A percentile compares a stretch with the other conserved stretches of the same genome.
Conservation (phyloP, 2,113 vertebrate genomes). For the Tragulus kanchil region DNA sequence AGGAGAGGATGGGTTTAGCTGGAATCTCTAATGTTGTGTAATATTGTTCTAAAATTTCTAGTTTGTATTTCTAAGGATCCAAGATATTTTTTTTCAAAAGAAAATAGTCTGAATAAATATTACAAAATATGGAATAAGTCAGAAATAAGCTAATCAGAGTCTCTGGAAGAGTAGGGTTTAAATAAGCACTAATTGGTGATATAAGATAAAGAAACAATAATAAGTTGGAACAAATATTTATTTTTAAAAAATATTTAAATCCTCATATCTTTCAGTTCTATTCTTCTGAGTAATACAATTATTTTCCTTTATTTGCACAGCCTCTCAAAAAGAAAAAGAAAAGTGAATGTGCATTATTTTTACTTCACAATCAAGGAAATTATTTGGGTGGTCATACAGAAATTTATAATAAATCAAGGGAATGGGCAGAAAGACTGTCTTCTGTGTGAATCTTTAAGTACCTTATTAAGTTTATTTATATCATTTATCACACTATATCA, state of each 20-base stretch:
- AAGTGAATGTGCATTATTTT: not conserved
- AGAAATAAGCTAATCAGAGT: not conserved
- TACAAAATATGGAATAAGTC: not conserved
- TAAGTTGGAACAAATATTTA: not conserved
- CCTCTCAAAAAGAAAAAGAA: not conserved
- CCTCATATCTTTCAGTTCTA: not conserved
- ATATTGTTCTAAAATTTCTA: not conserved
- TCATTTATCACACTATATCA: not conserved
- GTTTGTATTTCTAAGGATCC: not conserved
- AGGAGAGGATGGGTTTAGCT: not conserved
- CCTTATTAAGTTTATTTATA: not conserved
- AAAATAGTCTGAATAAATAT: slow-evolving; percentile 8
- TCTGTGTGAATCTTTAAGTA: not conserved
- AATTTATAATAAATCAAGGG: slow-evolving; percentile 1
- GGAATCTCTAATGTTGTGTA: not conserved
- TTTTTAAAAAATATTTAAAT: slow-evolving; percentile 34
- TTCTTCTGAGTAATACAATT: not conserved
- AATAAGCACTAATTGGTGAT: not conserved
- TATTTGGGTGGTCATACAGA: not conserved
- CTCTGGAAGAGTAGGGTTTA: not conserved
- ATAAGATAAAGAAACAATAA: not conserved
- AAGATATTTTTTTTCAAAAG: not conserved
- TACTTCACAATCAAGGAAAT: not conserved
- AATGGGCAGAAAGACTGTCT: not conserved
- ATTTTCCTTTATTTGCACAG: not conserved